These are phyloP conservation scores for Meloidogyne chitwoodi DNA, from an alignment of 1,140 invertebrate species.

Conservation along the genomic window DNA sequence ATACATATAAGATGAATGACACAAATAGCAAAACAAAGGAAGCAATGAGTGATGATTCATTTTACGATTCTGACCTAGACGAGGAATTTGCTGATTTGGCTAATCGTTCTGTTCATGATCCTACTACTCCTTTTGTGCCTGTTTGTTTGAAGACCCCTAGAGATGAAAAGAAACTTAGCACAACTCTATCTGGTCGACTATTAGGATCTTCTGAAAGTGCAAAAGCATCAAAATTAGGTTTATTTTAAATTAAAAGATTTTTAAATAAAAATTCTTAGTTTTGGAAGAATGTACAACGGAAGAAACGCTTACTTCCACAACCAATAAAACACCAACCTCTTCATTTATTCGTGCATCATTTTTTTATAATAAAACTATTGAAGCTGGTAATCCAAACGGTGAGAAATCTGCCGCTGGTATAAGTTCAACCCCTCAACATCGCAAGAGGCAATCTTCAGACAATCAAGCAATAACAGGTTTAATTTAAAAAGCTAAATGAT, in stretches of 20 bases:
- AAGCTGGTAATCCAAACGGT: neutral
- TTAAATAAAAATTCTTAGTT: neutral
- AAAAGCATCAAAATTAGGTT: slow-evolving; percentile 2
- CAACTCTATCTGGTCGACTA: neutral
- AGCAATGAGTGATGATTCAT: slow-evolving; percentile 3
- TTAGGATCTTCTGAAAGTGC: neutral
- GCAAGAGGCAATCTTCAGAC: no score
- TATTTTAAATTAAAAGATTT: neutral
- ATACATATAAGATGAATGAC: neutral
- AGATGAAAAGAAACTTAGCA: neutral
- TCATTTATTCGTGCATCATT: neutral
- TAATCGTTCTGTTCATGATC: slow-evolving; percentile 2
- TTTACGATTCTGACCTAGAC: slow-evolving; percentile 8
- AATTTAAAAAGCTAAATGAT: no score
- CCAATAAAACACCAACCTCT: neutral
- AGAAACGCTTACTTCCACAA: neutral
- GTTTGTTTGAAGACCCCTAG: neutral
- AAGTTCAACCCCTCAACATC: no score
- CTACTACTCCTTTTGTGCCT: neutral
- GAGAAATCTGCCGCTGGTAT: no score
- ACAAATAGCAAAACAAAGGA: neutral
- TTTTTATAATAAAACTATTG: neutral
- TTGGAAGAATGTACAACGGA: neutral
- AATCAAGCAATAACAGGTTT: no score
- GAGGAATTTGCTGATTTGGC: neutral